These are phyloP conservation scores for Plebejus anna DNA, from an alignment of 2,888 invertebrate species.

Conservation along the genomic window DNA sequence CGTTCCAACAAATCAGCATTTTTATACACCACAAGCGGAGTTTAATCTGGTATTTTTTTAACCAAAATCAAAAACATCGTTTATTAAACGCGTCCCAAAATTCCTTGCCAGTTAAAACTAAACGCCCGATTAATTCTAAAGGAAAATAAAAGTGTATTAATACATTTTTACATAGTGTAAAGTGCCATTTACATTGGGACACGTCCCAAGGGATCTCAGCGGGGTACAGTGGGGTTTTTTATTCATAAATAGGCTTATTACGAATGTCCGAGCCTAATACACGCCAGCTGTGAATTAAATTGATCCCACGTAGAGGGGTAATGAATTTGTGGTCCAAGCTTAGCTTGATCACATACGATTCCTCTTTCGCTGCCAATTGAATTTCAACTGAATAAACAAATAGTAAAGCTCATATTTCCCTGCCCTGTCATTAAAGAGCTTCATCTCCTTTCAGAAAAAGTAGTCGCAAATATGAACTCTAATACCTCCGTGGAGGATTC, in stretches of 20 bases:
- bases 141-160: constrained; percentile 21
- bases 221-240: constrained; percentile 57
- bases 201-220: constrained; percentile 55
- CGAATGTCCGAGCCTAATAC: constrained; percentile 36
- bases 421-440: background rate
- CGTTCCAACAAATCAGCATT: background rate
- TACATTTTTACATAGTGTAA: constrained; percentile 56
- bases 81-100: background rate
- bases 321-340: constrained; percentile 50
- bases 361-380: background rate
- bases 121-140: constrained; percentile 18
- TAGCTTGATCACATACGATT: constrained; percentile 19
- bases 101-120: background rate
- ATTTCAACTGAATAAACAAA: background rate
- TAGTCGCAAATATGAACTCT: background rate
- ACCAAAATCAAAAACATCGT: background rate
- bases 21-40: background rate
- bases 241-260: constrained; percentile 63
- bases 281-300: constrained; percentile 70
- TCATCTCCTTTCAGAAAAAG: background rate
- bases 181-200: constrained; percentile 67
- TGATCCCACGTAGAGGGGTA: constrained; percentile 64
- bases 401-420: background rate
- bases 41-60: background rate
- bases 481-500: background rate